Evolutionary conservation across 2,888 invertebrate genomes (phyloP).

Genomic region (Sarcophaga carnaria): DNA sequence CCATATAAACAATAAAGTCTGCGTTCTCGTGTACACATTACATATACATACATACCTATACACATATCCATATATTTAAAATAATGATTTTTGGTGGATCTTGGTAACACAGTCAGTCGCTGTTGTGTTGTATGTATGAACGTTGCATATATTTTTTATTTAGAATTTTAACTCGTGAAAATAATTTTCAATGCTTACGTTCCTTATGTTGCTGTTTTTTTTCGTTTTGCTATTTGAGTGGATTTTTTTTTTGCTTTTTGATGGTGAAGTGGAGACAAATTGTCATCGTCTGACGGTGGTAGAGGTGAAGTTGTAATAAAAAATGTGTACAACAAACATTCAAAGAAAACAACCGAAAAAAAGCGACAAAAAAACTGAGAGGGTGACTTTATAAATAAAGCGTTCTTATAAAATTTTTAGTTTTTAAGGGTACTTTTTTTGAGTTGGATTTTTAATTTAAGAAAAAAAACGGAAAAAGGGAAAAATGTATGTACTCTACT

Average conservation of each 20-base stretch:
- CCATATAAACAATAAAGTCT: neutral
- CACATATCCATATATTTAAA: neutral
- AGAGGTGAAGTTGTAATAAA: conserved; percentile 49
- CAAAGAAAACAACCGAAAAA: conserved; percentile 9
- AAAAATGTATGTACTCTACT: conserved; percentile 46
- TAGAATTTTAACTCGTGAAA: conserved; percentile 47
- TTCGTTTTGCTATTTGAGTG: conserved; percentile 30
- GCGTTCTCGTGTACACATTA: neutral
- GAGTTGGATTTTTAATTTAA: conserved; percentile 56
- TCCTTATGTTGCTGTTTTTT: neutral
- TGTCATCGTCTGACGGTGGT: conserved; percentile 43
- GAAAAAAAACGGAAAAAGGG: conserved; percentile 30
- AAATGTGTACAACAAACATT: conserved; percentile 32
- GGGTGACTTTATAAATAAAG: conserved; percentile 64
- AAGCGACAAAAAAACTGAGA: conserved; percentile 34
- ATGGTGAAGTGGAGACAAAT: conserved; percentile 59
- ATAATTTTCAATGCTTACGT: conserved; percentile 39
- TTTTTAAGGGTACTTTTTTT: conserved; percentile 55
- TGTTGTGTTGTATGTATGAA: neutral
- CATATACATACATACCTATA: neutral
- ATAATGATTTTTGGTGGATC: conserved; percentile 21
- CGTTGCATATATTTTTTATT: conserved; percentile 23
- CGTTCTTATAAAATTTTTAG: conserved; percentile 60
- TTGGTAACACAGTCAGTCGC: conserved; percentile 8
- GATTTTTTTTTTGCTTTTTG: conserved; percentile 29